Conservation (phyloP, 2,113 vertebrate species). For the Cyprinodon variegatus region DNA sequence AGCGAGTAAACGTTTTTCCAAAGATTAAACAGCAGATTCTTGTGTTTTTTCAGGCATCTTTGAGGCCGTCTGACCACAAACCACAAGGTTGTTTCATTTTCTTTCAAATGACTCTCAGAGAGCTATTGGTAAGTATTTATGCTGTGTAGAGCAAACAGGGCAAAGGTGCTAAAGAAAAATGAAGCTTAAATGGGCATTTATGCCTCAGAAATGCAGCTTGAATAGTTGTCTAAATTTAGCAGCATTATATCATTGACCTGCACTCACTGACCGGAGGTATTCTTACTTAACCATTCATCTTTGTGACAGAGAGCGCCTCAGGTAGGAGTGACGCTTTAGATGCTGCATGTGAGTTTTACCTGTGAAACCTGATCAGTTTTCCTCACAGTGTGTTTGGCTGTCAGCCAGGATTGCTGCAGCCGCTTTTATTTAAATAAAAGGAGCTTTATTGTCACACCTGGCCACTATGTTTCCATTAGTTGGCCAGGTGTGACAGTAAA, state of each 20-base stretch:
- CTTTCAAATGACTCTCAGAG: constrained; percentile 35
- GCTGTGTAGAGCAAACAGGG: not conserved
- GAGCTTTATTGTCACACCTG: constrained; percentile 42
- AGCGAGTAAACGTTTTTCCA: constrained; percentile 29
- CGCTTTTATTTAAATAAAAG: constrained; percentile 41
- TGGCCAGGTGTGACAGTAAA: too few relatives aligned
- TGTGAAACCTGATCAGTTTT: constrained; percentile 53
- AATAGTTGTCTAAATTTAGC: not conserved
- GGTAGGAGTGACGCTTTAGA: constrained; percentile 8
- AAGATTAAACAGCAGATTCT: constrained; percentile 45
- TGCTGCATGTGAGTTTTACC: constrained; percentile 43
- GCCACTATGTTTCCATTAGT: constrained; percentile 1
- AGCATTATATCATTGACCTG: not conserved
- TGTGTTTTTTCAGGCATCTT: constrained; percentile 40
- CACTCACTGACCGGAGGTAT: not conserved
- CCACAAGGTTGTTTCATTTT: constrained; percentile 39
- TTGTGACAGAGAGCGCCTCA: not conserved
- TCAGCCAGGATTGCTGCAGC: constrained; percentile 15
- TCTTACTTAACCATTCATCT: not conserved
- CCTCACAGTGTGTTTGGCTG: constrained; percentile 35
- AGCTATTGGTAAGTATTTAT: constrained; percentile 7
- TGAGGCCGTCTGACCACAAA: constrained; percentile 45
- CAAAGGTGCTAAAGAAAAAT: not conserved
- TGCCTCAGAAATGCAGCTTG: not conserved
- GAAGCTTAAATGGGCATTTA: not conserved